phyloP scores from a whole-genome alignment of 2,888 invertebrate species.

The Drosophila kuntzei region DNA sequence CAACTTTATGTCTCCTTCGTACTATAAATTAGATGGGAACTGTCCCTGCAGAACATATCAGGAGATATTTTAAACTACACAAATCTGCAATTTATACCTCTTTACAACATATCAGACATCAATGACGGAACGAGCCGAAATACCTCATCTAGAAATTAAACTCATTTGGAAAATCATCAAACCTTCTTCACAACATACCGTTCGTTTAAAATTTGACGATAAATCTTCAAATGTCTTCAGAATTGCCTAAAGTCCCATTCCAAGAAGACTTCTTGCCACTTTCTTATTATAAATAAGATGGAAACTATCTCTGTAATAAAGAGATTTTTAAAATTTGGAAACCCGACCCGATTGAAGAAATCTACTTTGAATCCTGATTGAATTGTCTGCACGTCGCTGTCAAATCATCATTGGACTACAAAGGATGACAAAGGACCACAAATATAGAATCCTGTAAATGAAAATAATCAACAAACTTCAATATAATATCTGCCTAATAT shows the following conservation, averaged over 20 bases:
- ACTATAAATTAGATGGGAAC: neutral
- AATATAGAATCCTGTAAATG: too few relatives aligned
- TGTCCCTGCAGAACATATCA: neutral
- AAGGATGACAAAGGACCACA: constrained; percentile 4
- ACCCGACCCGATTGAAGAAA: neutral
- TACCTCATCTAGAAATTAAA: neutral
- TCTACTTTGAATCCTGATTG: neutral
- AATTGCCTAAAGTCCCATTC: too few relatives aligned
- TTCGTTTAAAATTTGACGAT: neutral
- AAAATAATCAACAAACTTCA: constrained; percentile 6
- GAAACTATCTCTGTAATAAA: neutral
- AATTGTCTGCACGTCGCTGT: neutral
- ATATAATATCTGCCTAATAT: neutral
- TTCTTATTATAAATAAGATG: neutral
- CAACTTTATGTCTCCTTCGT: too few relatives aligned
- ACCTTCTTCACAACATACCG: constrained; percentile 17
- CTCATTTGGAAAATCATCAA: neutral
- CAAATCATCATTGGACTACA: constrained; percentile 4
- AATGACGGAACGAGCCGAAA: neutral
- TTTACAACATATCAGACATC: neutral
- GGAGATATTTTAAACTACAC: neutral
- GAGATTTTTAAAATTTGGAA: neutral
- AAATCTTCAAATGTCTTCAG: too few relatives aligned
- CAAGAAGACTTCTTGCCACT: neutral
- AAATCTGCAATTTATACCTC: neutral